phyloP scores from a whole-genome alignment of 2,113 vertebrate genomes.

The Acanthochromis polyacanthus region DNA sequence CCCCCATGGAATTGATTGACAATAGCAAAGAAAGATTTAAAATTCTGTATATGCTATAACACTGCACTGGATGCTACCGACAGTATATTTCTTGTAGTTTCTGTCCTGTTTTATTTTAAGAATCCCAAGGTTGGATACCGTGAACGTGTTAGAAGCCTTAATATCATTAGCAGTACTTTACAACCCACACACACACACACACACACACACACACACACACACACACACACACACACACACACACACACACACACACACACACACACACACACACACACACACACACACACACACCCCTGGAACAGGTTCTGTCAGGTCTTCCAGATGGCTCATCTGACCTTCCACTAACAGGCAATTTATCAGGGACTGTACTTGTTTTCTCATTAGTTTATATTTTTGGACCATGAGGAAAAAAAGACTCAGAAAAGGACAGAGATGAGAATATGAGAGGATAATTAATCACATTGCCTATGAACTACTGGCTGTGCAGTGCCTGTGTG shows the following conservation, averaged over 20 bases:
- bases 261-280: constrained; percentile 4
- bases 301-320: constrained; percentile 46
- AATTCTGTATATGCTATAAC: too few relatives aligned
- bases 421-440: constrained; percentile 34
- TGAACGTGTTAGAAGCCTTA: constrained; percentile 11
- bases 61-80: too few relatives aligned
- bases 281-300: not conserved
- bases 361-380: constrained; percentile 36
- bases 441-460: constrained; percentile 36
- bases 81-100: not conserved
- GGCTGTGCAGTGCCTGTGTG: constrained; percentile 9
- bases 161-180: constrained; percentile 29
- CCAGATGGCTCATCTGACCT: constrained; percentile 70
- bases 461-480: constrained; percentile 5
- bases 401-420: constrained; percentile 38
- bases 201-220: constrained; percentile 2
- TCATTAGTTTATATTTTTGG: constrained; percentile 59
- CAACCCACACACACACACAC: constrained; percentile 1
- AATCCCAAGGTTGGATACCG: constrained; percentile 13
- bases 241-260: constrained; percentile 17
- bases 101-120: not conserved
- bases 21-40: too few relatives aligned
- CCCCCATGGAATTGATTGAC: too few relatives aligned
- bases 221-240: constrained; percentile 22
- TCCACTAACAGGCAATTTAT: constrained; percentile 72